These are phyloP conservation scores for Hemiprocne comata DNA, from an alignment of 2,113 vertebrate species.

Conservation along the genomic window DNA sequence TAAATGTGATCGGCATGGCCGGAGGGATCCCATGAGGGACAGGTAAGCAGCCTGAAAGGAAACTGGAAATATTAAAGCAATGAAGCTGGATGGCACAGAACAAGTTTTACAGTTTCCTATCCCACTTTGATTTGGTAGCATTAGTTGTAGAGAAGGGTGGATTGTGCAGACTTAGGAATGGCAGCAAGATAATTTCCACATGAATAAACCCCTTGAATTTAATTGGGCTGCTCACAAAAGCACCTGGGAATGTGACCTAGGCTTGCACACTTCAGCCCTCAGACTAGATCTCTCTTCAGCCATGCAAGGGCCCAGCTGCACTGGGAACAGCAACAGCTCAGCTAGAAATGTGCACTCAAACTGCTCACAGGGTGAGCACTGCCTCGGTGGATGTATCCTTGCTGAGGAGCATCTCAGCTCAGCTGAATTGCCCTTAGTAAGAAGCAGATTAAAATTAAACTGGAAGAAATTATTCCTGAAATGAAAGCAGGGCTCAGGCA, in stretches of 20 bases:
- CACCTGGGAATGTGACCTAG: not conserved
- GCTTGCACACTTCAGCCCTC: not conserved
- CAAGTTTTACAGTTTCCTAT: constrained; percentile 51
- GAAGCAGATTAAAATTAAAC: not conserved
- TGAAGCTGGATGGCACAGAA: constrained; percentile 46
- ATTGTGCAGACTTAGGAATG: not conserved
- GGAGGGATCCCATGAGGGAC: not conserved
- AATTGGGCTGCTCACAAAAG: constrained; percentile 1
- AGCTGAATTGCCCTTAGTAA: not conserved
- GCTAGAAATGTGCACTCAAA: not conserved
- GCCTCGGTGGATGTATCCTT: not conserved
- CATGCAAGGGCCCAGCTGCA: not conserved
- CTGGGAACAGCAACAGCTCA: not conserved
- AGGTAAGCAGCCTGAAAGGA: constrained; percentile 38
- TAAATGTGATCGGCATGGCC: constrained; percentile 25
- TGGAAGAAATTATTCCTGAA: not conserved
- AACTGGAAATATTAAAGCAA: constrained; percentile 57
- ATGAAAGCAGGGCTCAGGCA: not conserved
- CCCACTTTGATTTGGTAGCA: not conserved
- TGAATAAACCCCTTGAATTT: not conserved
- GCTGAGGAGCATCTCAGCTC: not conserved
- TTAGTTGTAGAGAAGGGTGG: not conserved
- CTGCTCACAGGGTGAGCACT: accelerated
- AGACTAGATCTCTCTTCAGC: not conserved
- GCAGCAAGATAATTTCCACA: constrained; percentile 28